These are phyloP conservation scores for Hormaphis cornu DNA, from an alignment of 1,140 invertebrate genomes.

Conservation along the genomic window DNA sequence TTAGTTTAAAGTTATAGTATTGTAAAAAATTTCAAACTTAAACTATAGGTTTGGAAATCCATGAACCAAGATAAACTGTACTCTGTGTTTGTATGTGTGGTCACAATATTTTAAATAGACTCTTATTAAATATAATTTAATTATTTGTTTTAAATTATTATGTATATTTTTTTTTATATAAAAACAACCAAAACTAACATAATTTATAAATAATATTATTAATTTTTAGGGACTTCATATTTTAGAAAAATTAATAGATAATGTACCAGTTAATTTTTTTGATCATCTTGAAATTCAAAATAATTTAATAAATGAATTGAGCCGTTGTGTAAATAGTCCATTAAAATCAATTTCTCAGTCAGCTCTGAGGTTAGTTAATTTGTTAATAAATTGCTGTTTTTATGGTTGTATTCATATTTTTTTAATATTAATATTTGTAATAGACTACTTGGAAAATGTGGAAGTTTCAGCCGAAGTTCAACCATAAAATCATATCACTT, in stretches of 20 bases:
- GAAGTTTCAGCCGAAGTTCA: constrained; percentile 1
- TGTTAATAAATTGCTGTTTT: neutral
- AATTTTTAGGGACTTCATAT: neutral
- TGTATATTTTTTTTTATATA: no score
- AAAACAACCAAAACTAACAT: no score
- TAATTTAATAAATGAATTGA: neutral
- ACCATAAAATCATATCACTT: neutral
- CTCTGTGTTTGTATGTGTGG: no score
- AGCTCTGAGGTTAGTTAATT: neutral
- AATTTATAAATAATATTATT: neutral
- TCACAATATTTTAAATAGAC: no score
- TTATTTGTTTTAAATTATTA: no score
- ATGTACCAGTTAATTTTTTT: neutral
- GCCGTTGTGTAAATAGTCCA: neutral
- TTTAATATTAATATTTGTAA: neutral
- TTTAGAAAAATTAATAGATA: neutral
- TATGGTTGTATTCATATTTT: neutral
- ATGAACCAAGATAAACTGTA: no score
- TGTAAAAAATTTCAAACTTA: no score
- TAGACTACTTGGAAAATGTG: constrained; percentile 16
- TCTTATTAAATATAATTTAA: no score
- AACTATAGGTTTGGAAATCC: no score
- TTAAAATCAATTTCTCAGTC: neutral
- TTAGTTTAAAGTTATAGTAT: no score
- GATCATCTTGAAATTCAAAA: neutral